Base-by-base conservation (phyloP, 2,797 vertebrate species). In the Paratrypauchen microcephalus region DNA sequence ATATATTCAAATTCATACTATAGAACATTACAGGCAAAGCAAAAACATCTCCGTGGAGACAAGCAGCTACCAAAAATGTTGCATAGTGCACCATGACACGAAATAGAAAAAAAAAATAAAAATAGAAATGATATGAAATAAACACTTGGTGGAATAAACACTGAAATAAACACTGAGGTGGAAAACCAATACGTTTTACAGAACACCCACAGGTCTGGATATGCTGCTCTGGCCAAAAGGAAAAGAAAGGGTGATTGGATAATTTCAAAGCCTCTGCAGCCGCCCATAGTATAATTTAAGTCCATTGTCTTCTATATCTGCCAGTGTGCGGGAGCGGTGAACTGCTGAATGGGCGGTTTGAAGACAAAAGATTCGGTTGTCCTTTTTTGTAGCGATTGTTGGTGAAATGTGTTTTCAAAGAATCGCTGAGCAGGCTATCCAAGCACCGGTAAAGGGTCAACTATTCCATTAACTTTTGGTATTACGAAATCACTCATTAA, bases 401-500 rank as follows among this genome's bases (percentile, higher is more conserved):
- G 70, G 75, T 79, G 79, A 74, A 82, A 67, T 80, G 76, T 72
- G 71, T 78, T 86, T 88, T 82, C 65, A 79, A 81, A 87, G 75
- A 32, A 60, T 32, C 80, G 86, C 87, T 88, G 87, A 83, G 77
- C 19, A n/a, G 45, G 77, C 78, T 64, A 73, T 84, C 89, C 86
- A 50, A 65, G 71, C 30, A 69, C 55, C 70, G 59, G 62, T 59
- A 63, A 32, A 75, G 72, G 84, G 87, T 90, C 84, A 86, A 82
- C 85, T 86, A 86, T 89, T 82, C 85, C 71, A 87, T 89, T 90
- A 87, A 76, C 82, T 62, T 65, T 72, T 73, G 68, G 86, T 84
- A 83, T 86, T 83, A 82, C 76, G 77, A 87, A 88, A 86, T 81
- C 81, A 83, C 78, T 84, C 83, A 88, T 89, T 85, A 88, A 81